Percentiles rank a stretch among this genome's conserved stretches.
Evolutionary conservation across 2,888 invertebrate species (phyloP).

Genomic region (Sicus ferrugineus): DNA sequence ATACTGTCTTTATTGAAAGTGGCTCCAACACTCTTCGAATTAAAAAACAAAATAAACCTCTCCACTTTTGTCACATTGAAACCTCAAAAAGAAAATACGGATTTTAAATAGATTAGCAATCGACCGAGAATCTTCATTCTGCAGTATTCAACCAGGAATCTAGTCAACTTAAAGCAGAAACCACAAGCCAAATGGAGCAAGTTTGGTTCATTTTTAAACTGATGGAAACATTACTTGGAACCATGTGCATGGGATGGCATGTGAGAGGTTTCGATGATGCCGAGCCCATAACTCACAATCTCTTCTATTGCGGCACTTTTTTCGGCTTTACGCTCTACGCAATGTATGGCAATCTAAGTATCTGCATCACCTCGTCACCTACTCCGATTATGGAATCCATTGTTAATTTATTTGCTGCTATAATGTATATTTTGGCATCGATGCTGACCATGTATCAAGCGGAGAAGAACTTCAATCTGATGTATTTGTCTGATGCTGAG

Average conservation of each 20-base stretch:
- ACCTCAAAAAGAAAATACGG: too few species aligned
- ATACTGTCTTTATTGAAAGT: too few species aligned
- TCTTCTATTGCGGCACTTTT: slow-evolving; percentile 53
- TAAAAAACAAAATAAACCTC: too few species aligned
- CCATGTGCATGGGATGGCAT: slow-evolving; percentile 48
- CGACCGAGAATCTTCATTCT: too few species aligned
- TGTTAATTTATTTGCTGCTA: slow-evolving; percentile 38
- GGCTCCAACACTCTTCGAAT: too few species aligned
- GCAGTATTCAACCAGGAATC: too few species aligned
- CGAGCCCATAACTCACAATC: slow-evolving; percentile 47
- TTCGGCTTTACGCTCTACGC: slow-evolving; percentile 48
- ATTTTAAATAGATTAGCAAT: too few species aligned
- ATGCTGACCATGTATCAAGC: slow-evolving; percentile 51
- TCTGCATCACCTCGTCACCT: slow-evolving; percentile 39
- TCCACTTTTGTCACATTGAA: too few species aligned
- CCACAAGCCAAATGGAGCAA: too few species aligned
- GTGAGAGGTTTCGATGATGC: slow-evolving; percentile 48
- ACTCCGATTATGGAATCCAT: slow-evolving; percentile 46
- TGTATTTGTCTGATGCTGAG: slow-evolving; percentile 47
- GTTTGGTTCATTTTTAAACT: slow-evolving; percentile 52
- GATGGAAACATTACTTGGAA: slow-evolving; percentile 45
- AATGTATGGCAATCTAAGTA: slow-evolving; percentile 47
- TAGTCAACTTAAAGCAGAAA: too few species aligned
- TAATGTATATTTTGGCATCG: slow-evolving; percentile 44
- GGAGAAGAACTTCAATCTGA: slow-evolving; percentile 50